Evolutionary conservation across 2,888 invertebrate genomes (phyloP), one percentile per base, ranked within the genome.

Genomic region (Luffia ferchaultella): DNA sequence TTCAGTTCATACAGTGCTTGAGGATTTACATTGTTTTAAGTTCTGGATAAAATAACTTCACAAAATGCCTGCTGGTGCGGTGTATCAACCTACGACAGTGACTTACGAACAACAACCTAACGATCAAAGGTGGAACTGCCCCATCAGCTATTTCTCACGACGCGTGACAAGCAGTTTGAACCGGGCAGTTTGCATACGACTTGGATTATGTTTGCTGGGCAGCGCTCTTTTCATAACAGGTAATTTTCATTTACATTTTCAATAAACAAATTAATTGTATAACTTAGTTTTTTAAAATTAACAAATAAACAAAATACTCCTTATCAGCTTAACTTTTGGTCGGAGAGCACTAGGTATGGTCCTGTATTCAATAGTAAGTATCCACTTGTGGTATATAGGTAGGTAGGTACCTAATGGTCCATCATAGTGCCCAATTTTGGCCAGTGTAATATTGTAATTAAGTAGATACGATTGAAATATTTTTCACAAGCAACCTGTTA

Each of bases 11-110:
- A n/a, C n/a, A n/a, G n/a, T n/a, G n/a, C n/a, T n/a, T n/a, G n/a
- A n/a, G n/a, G n/a, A n/a, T n/a, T n/a, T n/a, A n/a, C n/a, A n/a
- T n/a, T n/a, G n/a, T n/a, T n/a, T n/a, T n/a, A n/a, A n/a, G n/a
- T n/a, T n/a, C n/a, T n/a, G n/a, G n/a, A n/a, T n/a, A n/a, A n/a
- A n/a, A n/a, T n/a, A n/a, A 54, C 48, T 51, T 52, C 51, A 59
- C 61, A 86, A 73, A 68, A 90, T 90, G 90, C 89, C 90, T 58
- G 85, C 87, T 51, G 89, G 89, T 67, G 90, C 91, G 53, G 91
- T 92, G 46, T 92, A 92, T 75, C 91, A 91, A 70, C 91, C 92
- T 16, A 92, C 92, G 54, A 92, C 92, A 58, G 90, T 91, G 57
- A 90, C 90, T 50, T 91, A 91, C 68, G 91, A 91, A 69, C 85